Evolutionary conservation across 2,113 vertebrate genomes (phyloP).

Genomic region (Gorsachius goisagi): DNA sequence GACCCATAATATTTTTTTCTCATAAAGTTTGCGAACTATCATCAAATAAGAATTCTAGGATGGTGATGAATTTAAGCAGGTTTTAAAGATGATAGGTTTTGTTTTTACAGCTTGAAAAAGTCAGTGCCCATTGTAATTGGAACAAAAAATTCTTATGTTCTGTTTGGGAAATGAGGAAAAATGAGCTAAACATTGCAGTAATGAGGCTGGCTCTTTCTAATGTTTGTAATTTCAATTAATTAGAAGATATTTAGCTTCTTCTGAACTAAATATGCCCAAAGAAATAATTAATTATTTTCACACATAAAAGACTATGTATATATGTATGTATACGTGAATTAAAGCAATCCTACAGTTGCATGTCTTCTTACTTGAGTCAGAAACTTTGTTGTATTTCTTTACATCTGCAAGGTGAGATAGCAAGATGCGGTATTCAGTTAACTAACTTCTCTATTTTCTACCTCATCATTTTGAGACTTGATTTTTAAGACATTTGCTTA

Average conservation of each 20-base stretch:
- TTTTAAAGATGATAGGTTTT: background rate
- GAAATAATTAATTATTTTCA: background rate
- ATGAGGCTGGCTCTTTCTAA: conserved; percentile 8
- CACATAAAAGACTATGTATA: background rate
- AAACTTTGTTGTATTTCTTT: background rate
- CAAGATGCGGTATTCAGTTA: background rate
- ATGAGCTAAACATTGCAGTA: conserved; percentile 14
- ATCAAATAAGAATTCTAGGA: background rate
- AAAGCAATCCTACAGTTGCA: background rate
- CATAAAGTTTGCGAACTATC: conserved; percentile 22
- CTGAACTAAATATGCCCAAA: background rate
- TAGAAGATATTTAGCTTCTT: background rate
- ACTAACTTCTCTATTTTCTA: background rate
- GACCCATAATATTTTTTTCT: conserved; percentile 43
- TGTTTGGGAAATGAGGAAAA: conserved; percentile 14
- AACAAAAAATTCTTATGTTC: background rate
- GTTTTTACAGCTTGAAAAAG: conserved; percentile 43
- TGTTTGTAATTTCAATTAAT: conserved; percentile 16
- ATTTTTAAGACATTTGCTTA: background rate
- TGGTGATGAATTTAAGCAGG: background rate
- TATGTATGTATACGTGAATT: background rate
- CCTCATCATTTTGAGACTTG: background rate
- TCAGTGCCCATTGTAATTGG: conserved; percentile 8
- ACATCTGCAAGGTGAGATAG: background rate
- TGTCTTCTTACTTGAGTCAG: background rate